These are phyloP conservation scores for Ondatra zibethicus DNA, from an alignment of 2,113 vertebrate genomes.

Conservation along the genomic window DNA sequence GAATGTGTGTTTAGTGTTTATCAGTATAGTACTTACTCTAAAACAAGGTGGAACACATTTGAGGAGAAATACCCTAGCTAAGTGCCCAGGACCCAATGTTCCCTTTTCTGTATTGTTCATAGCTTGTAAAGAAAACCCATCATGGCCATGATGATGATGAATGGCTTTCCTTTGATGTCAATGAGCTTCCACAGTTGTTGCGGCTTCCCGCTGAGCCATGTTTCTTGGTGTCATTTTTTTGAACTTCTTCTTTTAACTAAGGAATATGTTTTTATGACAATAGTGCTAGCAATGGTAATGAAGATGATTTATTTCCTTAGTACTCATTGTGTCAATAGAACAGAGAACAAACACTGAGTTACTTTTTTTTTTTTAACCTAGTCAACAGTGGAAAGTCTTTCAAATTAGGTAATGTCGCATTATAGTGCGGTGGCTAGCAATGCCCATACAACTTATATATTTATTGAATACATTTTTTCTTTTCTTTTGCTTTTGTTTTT, in stretches of 20 bases:
- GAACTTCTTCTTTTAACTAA: slow-evolving; percentile 43
- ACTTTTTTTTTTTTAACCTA: neutral
- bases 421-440: neutral
- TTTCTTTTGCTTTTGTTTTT: no score
- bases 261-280: slow-evolving; percentile 22
- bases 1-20: neutral
- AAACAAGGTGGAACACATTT: neutral
- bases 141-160: neutral
- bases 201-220: slow-evolving; percentile 22
- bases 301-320: slow-evolving; percentile 33
- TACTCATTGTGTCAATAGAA: neutral
- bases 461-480: neutral
- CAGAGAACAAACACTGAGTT: slow-evolving; percentile 33
- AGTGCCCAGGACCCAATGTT: neutral
- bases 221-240: slow-evolving; percentile 43
- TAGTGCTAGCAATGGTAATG: neutral
- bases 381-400: slow-evolving; percentile 35
- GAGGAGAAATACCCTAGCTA: neutral
- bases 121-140: slow-evolving; percentile 36
- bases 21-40: neutral
- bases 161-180: slow-evolving; percentile 60
- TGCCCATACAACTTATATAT: slow-evolving; percentile 1
- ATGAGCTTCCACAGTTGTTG: slow-evolving; percentile 43
- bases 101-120: neutral
- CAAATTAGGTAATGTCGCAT: neutral